These are phyloP conservation scores for Teleogryllus oceanicus DNA, from an alignment of 2,888 invertebrate genomes.

Conservation along the genomic window DNA sequence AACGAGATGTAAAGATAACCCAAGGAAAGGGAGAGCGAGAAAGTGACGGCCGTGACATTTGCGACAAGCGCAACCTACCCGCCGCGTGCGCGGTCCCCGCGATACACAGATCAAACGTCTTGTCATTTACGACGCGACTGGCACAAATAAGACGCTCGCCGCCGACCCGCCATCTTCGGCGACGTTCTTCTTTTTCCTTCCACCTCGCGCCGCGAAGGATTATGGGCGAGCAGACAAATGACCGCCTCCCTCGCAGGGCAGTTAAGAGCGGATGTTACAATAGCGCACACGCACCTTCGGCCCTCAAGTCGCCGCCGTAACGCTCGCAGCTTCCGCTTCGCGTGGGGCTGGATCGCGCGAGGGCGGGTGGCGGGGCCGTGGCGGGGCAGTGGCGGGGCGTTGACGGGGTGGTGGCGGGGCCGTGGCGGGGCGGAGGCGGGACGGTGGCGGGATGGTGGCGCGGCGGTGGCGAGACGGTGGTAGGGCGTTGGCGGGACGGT, in stretches of 20 bases:
- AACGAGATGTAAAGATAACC: background rate
- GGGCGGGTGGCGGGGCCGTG: background rate
- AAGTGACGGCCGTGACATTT: background rate
- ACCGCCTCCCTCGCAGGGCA: background rate
- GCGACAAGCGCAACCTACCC: too few relatives aligned
- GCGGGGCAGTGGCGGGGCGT: too few relatives aligned
- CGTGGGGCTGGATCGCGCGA: background rate
- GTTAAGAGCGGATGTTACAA: background rate
- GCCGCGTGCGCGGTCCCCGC: background rate
- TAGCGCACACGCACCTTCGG: background rate
- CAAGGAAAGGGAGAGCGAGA: background rate
- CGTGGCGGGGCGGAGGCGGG: too few relatives aligned
- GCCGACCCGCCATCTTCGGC: conserved; percentile 2
- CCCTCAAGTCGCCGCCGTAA: background rate
- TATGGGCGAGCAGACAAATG: background rate
- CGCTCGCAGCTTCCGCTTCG: background rate
- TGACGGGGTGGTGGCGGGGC: too few relatives aligned
- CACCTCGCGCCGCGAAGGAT: background rate
- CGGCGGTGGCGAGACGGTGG: too few relatives aligned
- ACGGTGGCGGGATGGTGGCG: too few relatives aligned
- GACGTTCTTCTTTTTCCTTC: background rate
- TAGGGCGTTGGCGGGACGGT: too few relatives aligned
- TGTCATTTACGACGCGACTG: conserved; percentile 2
- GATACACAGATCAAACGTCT: background rate
- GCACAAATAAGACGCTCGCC: conserved; percentile 2